Percentiles rank a stretch among this genome's conserved stretches.
Evolutionary conservation across 2,113 vertebrate genomes (phyloP).

Genomic region (Nyctereutes procyonoides): DNA sequence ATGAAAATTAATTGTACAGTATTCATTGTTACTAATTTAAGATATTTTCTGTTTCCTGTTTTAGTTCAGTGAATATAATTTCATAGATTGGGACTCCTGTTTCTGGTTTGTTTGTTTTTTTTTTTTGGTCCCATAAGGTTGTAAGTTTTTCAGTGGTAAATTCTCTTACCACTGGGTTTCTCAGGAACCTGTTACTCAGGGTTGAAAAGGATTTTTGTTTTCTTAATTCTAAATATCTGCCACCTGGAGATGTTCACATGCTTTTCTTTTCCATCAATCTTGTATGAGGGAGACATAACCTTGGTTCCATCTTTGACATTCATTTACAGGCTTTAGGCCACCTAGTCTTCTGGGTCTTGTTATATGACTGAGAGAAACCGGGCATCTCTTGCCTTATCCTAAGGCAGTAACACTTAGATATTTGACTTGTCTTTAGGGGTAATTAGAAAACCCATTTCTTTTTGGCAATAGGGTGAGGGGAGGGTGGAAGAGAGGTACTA

Average conservation of each 20-base stretch:
- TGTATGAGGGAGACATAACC: neutral
- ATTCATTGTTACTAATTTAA: constrained; percentile 53
- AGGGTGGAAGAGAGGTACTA: neutral
- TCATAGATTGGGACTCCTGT: neutral
- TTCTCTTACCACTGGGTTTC: neutral
- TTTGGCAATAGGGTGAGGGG: neutral
- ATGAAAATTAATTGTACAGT: constrained; percentile 29
- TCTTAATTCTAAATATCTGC: constrained; percentile 41
- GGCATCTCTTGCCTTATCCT: neutral
- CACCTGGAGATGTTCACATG: neutral
- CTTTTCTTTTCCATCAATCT: neutral
- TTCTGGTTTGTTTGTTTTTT: neutral
- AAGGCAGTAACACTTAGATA: neutral
- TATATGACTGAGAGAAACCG: neutral
- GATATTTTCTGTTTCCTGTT: constrained; percentile 13
- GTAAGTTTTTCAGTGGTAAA: neutral
- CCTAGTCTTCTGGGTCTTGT: neutral
- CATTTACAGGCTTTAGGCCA: neutral
- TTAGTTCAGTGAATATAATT: constrained; percentile 43
- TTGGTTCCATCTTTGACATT: neutral
- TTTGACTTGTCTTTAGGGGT: neutral
- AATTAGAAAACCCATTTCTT: neutral
- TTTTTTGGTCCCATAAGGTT: neutral
- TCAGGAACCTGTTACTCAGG: neutral
- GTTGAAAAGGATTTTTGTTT: constrained; percentile 27